These are phyloP conservation scores for Corvus hawaiiensis DNA, from an alignment of 2,113 vertebrate genomes.

Conservation along the genomic window DNA sequence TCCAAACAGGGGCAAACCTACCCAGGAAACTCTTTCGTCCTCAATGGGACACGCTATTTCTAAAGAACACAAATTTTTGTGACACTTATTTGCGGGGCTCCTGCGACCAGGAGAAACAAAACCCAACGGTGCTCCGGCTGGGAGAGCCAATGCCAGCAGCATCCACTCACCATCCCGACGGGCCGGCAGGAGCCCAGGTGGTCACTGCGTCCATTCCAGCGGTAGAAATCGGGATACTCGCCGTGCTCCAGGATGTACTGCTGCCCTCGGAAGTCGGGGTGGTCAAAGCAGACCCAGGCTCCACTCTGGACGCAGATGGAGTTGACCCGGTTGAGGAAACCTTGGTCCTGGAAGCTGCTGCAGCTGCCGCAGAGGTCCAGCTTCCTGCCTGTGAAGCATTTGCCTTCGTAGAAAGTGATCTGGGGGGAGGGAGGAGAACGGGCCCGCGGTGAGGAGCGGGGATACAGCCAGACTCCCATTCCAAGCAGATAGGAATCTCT, in stretches of 20 bases:
- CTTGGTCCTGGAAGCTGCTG: slow-evolving; percentile 88
- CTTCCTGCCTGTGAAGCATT: slow-evolving; percentile 85
- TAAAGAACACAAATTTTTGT: neutral
- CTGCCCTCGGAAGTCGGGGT: slow-evolving; percentile 86
- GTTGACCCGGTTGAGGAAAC: slow-evolving; percentile 89
- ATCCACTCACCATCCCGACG: slow-evolving; percentile 82
- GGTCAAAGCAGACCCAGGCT: slow-evolving; percentile 88
- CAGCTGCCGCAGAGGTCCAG: slow-evolving; percentile 87
- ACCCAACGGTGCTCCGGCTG: accelerated
- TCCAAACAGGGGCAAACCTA: neutral
- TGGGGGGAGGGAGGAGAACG: slow-evolving; percentile 24
- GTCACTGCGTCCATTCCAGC: slow-evolving; percentile 88
- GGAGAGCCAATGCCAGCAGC: accelerated
- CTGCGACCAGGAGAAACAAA: neutral
- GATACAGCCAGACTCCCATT: accelerated
- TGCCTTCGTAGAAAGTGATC: slow-evolving; percentile 89
- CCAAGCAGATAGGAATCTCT: neutral
- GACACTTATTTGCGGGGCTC: accelerated
- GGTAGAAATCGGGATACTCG: slow-evolving; percentile 85
- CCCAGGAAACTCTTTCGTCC: neutral
- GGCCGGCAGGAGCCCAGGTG: slow-evolving; percentile 92
- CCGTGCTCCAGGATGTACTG: slow-evolving; percentile 89
- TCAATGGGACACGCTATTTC: accelerated
- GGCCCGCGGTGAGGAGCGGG: accelerated
- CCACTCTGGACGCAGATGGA: slow-evolving; percentile 87